Percentiles rank a stretch among this genome's conserved stretches.
phyloP scores from a whole-genome alignment of 1,140 invertebrate genomes.

The Helicoverpa zea region DNA sequence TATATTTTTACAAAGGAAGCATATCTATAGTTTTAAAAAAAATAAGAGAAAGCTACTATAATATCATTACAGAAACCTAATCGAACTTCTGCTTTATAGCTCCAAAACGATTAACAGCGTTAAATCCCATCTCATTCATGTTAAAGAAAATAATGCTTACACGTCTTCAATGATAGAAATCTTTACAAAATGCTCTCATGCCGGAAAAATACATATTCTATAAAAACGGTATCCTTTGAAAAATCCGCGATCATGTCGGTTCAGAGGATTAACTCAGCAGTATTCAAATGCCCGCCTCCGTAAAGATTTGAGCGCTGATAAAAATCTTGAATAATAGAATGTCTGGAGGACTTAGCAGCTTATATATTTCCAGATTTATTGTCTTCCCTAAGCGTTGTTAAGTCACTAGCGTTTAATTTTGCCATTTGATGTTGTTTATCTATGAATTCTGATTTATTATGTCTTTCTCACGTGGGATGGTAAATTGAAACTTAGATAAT shows the following conservation, averaged over 20 bases:
- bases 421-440: slow-evolving; percentile 2
- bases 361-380: slow-evolving; percentile 20
- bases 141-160: not conserved
- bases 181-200: slow-evolving; percentile 13
- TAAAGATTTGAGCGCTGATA: slow-evolving; percentile 29
- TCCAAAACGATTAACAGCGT: too few relatives aligned
- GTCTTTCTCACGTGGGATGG: not conserved
- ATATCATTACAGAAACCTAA: not conserved
- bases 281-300: slow-evolving; percentile 38
- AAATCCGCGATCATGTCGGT: slow-evolving; percentile 27
- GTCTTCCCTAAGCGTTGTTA: too few relatives aligned
- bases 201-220: not conserved
- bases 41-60: too few relatives aligned
- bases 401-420: not conserved
- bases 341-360: not conserved
- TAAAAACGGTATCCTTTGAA: slow-evolving; percentile 31
- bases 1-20: too few relatives aligned
- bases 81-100: too few relatives aligned
- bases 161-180: not conserved
- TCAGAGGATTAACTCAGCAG: slow-evolving; percentile 10
- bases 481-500: not conserved
- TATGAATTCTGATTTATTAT: not conserved
- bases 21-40: too few relatives aligned
- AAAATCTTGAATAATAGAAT: slow-evolving; percentile 25
- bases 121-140: not conserved